Evolutionary conservation across 2,113 vertebrate genomes (phyloP), one percentile per base, ranked within the genome.

Genomic region (Xiphophorus hellerii): DNA sequence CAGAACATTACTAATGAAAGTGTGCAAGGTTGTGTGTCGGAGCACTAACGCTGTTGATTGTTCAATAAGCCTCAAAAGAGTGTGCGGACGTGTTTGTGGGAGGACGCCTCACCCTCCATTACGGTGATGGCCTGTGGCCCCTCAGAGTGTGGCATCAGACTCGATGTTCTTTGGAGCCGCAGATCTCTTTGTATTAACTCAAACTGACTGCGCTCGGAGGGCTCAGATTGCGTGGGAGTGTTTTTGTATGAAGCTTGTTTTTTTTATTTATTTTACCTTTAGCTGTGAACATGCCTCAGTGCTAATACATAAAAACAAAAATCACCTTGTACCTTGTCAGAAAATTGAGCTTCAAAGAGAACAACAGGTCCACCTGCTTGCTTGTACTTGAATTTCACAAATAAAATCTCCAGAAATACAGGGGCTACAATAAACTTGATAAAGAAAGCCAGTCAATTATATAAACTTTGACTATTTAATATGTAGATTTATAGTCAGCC

Each of bases 61-160:
- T 71, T 70, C 69, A 69, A 20, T 69, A 51, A 71, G 62, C 66
- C 64, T 81, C 2, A 29, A 35, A 17, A 20, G 66, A 58, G 72
- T 44, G 71, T 76, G 22, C 48, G 33, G 76, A 2, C 64, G 39
- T 74, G 76, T 71, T 69, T 15, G 2, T 64, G 12, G 31, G 73
- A 84, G 48, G 81, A 87, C 27, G 69, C 86, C 85, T 88, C 90
- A 74, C 70, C 70, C 72, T n/a, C 48, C 71, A 87, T 92, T 88
- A 91, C 67, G 25, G 82, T 80, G 81, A 92, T 6, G 76, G 71
- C 76, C 84, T 22, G 68, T 69, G 82, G 81, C 63, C 74, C 69
- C 69, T 82, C 74, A 58, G 27, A 81, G 71, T 81, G 80, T 77
- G 78, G 82, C 76, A 74, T 82, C 69, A 9, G 75, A 88, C 69